A percentile compares a stretch with the other conserved stretches of the same genome.
Evolutionary conservation across 2,797 vertebrate species (phyloP).

Genomic region (Platalea minor): DNA sequence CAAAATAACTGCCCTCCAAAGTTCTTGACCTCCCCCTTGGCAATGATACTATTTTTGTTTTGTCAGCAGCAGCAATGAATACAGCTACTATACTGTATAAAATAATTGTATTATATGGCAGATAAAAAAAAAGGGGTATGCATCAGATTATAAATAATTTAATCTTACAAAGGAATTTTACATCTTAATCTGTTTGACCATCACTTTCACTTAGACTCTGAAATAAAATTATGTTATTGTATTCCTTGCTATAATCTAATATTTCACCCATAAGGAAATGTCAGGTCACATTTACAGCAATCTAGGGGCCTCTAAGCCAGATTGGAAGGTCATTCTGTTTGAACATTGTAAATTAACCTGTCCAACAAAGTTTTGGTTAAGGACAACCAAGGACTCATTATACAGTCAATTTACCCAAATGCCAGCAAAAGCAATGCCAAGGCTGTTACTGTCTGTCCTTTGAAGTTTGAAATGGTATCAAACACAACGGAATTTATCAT

Average conservation of each 20-base stretch:
- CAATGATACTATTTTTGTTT: slow-evolving; percentile 43
- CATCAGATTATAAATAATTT: slow-evolving; percentile 79
- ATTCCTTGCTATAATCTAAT: slow-evolving; percentile 78
- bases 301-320: slow-evolving; percentile 65
- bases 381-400: slow-evolving; percentile 75
- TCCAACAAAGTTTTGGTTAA: slow-evolving; percentile 74
- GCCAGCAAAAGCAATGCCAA: slow-evolving; percentile 43
- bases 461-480: slow-evolving; percentile 48
- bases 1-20: not conserved
- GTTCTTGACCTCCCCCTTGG: not conserved
- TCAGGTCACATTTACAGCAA: slow-evolving; percentile 77
- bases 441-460: slow-evolving; percentile 24
- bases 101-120: slow-evolving; percentile 76
- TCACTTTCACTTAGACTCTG: slow-evolving; percentile 78
- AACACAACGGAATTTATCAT: not conserved
- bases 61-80: slow-evolving; percentile 66
- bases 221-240: slow-evolving; percentile 78
- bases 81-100: slow-evolving; percentile 33
- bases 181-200: slow-evolving; percentile 78
- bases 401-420: slow-evolving; percentile 66
- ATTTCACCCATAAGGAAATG: slow-evolving; percentile 77
- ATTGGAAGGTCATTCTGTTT: slow-evolving; percentile 75
- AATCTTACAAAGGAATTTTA: slow-evolving; percentile 77
- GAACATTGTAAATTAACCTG: slow-evolving; percentile 75
- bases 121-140: slow-evolving; percentile 75